Base-by-base conservation (phyloP, 2,888 invertebrate species). In the Andrena dorsata region DNA sequence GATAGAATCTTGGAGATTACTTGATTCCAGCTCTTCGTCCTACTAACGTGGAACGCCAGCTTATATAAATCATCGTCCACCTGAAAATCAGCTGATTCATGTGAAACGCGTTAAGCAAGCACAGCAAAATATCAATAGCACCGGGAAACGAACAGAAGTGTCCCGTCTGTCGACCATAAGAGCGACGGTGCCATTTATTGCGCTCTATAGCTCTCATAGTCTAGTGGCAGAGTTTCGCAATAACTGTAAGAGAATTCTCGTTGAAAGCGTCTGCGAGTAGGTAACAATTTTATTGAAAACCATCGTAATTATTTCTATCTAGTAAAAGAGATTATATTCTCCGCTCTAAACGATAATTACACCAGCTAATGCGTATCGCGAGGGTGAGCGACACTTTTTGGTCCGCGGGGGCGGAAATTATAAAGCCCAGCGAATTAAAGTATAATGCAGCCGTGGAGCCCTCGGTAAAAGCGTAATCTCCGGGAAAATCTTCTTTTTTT, bases 71-170 rank as follows among this genome's bases (percentile, higher is more conserved):
- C 76, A 80, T 70, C 64, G 41, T 41, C 41, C 60, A 41, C 13
- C 23, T 60, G 56, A 61, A 32, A 82, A 82, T 80, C 71, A 75
- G 79, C 75, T 82, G 82, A 82, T 82, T 82, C 82, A 79, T 47
- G 66, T 63, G 63, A 68, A 66, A 51, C 61, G 66, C 75, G 71
- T 82, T 75, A 75, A 41, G 41, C 41, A 41, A 41, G 64, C 66
- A 63, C 68, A 47, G 69, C 69, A 26, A 53, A 74, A 64, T 63
- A 56, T 20, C 28, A 49, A 64, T 26, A 35, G 47, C 16, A 16
- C 41, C 47, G 30, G 49, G 65, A 63, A 68, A 47, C 65, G 58
- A 78, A 65, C 61, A 69, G 66, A n/a, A 30, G 41, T 41, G 41
- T 35, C 30, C 49, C 41, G 26, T 35, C 56, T 26, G 35, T 76